phyloP scores from a whole-genome alignment of 2,888 invertebrate species.

The Hanleya hanleyi region DNA sequence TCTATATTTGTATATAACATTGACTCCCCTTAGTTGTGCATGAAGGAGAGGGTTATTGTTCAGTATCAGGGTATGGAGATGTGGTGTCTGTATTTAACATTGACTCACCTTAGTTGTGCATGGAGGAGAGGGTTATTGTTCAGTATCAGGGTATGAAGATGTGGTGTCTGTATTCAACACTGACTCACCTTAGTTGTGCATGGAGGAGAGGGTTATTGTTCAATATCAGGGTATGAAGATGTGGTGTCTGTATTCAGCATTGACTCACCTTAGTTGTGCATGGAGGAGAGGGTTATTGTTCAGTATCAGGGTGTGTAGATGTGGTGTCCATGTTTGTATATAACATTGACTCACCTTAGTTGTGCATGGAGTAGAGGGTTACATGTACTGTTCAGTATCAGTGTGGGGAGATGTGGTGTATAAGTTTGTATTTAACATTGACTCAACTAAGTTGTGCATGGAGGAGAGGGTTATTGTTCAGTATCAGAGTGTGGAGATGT shows the following conservation, averaged over 20 bases:
- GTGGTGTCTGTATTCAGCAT: no score
- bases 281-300: conserved; percentile 97
- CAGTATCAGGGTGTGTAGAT: conserved; percentile 93
- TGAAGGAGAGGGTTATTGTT: conserved; percentile 96
- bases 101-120: conserved; percentile 88
- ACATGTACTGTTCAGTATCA: conserved; percentile 93
- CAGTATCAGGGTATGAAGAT: conserved; percentile 93
- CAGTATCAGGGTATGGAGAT: conserved; percentile 93
- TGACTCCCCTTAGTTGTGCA: conserved; percentile 96
- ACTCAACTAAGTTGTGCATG: no score
- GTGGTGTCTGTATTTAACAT: no score
- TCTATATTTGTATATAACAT: no score
- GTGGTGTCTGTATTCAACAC: no score
- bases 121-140: conserved; percentile 97
- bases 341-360: no score
- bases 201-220: conserved; percentile 96
- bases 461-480: no score
- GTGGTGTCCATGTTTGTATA: no score
- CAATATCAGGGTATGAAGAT: conserved; percentile 93
- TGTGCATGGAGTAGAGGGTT: no score
- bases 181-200: conserved; percentile 89
- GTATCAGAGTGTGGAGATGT: no score
- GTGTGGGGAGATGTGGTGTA: conserved; percentile 94
- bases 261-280: conserved; percentile 96
- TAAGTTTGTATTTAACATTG: no score